Evolutionary conservation across 2,797 vertebrate genomes (phyloP).

Genomic region (Spheniscus humboldti): DNA sequence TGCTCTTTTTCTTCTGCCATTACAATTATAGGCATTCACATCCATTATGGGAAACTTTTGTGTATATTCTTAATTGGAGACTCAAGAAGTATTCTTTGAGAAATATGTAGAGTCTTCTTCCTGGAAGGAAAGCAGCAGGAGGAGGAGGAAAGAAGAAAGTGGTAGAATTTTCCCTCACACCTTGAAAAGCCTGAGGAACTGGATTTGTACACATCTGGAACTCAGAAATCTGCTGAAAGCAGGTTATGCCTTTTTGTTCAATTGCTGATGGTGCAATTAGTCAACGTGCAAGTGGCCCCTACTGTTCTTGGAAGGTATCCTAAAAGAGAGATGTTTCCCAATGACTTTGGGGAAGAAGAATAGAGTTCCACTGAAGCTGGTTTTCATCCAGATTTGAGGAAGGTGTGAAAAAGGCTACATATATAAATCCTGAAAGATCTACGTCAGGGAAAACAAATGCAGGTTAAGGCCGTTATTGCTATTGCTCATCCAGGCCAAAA

Average conservation of each 20-base stretch:
- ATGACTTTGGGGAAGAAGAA: not conserved
- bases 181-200: not conserved
- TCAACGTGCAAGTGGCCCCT: not conserved
- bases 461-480: not conserved
- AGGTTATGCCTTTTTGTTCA: not conserved
- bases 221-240: not conserved
- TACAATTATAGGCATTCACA: not conserved
- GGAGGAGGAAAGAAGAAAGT: not conserved
- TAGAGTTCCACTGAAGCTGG: not conserved
- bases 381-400: not conserved
- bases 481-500: not conserved
- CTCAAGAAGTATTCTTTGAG: not conserved
- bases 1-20: not conserved
- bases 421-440: not conserved
- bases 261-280: not conserved
- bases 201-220: not conserved
- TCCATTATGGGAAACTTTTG: not conserved
- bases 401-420: not conserved
- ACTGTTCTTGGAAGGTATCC: not conserved
- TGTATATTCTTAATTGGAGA: not conserved
- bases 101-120: not conserved
- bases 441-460: not conserved
- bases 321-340: not conserved
- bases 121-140: not conserved
- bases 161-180: not conserved